phyloP scores from a whole-genome alignment of 2,888 invertebrate species.

The Harpalus rubripes region DNA sequence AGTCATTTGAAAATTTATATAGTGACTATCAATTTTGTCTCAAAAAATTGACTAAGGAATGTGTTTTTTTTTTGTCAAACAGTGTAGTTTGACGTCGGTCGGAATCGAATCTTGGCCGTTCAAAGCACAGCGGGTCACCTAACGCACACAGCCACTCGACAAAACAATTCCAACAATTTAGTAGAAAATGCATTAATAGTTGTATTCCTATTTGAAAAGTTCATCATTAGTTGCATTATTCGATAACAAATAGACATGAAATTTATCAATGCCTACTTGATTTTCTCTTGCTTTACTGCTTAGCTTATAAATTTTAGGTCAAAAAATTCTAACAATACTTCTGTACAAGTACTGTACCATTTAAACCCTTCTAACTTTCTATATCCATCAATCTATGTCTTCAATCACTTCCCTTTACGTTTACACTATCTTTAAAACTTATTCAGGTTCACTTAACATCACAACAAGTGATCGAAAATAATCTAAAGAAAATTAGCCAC shows the following conservation, averaged over 20 bases:
- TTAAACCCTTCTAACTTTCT: conserved; percentile 16
- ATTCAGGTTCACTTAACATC: background rate
- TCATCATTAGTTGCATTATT: conserved; percentile 3
- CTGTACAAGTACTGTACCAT: conserved; percentile 21
- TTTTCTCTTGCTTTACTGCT: background rate
- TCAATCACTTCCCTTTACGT: conserved; percentile 35
- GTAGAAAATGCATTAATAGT: background rate
- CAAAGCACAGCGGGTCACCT: too few species aligned
- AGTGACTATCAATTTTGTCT: too few species aligned
- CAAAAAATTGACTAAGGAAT: too few species aligned
- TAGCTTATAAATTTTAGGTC: conserved; percentile 12
- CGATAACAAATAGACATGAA: background rate
- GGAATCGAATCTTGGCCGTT: too few species aligned
- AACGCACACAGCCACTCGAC: too few species aligned
- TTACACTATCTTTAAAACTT: background rate
- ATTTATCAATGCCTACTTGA: conserved; percentile 2
- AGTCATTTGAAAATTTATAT: too few species aligned
- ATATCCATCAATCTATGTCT: conserved; percentile 44
- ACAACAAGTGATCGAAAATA: background rate
- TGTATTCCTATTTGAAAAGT: background rate
- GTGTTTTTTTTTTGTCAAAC: too few species aligned
- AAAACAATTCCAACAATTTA: too few species aligned
- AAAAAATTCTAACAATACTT: conserved; percentile 51
- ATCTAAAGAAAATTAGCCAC: too few species aligned
- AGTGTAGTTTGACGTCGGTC: too few species aligned